These are phyloP conservation scores for Pedetes capensis DNA, from an alignment of 2,113 vertebrate species.

Conservation along the genomic window DNA sequence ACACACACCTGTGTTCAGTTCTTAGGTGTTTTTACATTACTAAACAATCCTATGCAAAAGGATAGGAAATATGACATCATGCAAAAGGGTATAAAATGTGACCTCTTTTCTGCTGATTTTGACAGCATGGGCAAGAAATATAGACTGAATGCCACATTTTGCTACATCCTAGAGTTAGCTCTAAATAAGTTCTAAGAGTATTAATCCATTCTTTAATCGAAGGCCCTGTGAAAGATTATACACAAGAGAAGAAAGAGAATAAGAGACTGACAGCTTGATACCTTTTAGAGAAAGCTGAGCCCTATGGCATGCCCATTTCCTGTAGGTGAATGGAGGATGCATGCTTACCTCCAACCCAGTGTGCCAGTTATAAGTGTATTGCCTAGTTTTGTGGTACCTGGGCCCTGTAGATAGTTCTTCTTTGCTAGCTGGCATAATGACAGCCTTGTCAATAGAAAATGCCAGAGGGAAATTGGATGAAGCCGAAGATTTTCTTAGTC, in stretches of 20 bases:
- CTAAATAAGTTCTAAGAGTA: neutral
- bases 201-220: neutral
- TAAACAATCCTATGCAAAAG: neutral
- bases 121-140: neutral
- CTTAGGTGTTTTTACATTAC: neutral
- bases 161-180: neutral
- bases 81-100: neutral
- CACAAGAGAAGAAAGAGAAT: neutral
- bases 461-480: neutral
- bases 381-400: neutral
- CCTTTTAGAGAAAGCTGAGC: neutral
- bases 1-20: neutral
- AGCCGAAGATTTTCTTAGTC: neutral
- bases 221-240: neutral
- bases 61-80: neutral
- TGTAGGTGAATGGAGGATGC: accelerated
- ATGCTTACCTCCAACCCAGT: neutral
- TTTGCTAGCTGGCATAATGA: neutral
- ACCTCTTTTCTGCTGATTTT: neutral
- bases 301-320: neutral
- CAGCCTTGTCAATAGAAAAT: neutral
- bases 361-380: neutral
- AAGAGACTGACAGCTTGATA: neutral
- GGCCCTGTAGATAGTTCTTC: neutral
- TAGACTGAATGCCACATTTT: neutral